Evolutionary conservation across 2,888 invertebrate genomes (phyloP), one percentile per base, ranked within the genome.

Genomic region (Apodemia mormo): DNA sequence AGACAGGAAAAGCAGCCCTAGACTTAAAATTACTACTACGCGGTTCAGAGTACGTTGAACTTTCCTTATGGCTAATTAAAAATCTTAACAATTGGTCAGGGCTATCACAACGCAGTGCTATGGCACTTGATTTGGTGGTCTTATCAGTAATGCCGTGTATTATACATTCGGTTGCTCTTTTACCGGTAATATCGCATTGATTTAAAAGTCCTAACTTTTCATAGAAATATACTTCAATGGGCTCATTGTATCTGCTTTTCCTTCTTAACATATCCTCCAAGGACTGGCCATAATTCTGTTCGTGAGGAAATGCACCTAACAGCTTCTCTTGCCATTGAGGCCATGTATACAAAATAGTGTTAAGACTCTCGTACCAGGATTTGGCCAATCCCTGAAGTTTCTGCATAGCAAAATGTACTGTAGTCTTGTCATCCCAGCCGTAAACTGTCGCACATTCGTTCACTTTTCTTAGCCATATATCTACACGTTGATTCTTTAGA

Each of bases 371-470:
- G 12, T 56, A 68, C 43, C 68, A 68, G 3, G 22, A 9, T 40
- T 68, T 33, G 43, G 58, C 68, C 29, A 68, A 22, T n/a, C 68
- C 68, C 8, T 56, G 40, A 14, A 68, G 54, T 56, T 68, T 68
- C 37, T 37, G 67, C 56, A 61, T 10, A 8, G 68, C 56, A 29
- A 40, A 58, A 40, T 68, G 33, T 2, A 68, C 22, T 68, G 43
- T 40, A 40, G 54, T 52, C 9, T 29, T 9, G 6, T 67, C 54
- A 4, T 52, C 52, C 67, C 56, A 67, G 12, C 54, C 54, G 9
- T 56, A 67, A 14, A 67, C 22, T 7, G n/a, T 8, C 5, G 67
- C 54, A 37, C 14, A 67, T 56, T 67, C 67, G 22, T 67, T 67
- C 0, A 67, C 54, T 40, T 67, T 67, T 4, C 6, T n/a, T 9